Conservation (phyloP, 2,113 vertebrate genomes). For the Zootoca vivipara region DNA sequence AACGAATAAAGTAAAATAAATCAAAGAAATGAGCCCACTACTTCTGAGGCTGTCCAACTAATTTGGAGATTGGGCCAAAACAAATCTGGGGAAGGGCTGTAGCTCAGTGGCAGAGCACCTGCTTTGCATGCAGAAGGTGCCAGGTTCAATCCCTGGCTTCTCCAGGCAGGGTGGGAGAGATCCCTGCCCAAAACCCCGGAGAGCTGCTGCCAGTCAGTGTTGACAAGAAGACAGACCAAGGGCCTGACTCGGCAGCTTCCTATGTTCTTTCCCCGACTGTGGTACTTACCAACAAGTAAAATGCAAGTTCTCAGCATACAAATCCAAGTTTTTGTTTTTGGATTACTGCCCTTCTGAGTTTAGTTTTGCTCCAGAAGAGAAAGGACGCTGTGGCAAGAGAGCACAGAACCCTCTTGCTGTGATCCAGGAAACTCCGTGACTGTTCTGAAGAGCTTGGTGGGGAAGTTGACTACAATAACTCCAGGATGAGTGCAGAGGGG, state of each 20-base stretch:
- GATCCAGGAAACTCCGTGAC: not conserved
- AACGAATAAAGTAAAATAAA: too few relatives aligned
- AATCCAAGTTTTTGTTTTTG: not conserved
- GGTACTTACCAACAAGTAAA: conserved; percentile 9
- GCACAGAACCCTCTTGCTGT: not conserved
- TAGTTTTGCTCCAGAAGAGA: not conserved
- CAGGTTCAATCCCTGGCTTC: too few relatives aligned
- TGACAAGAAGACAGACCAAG: too few relatives aligned
- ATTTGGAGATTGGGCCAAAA: not conserved
- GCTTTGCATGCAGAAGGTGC: too few relatives aligned
- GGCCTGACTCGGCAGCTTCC: too few relatives aligned
- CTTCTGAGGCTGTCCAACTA: not conserved
- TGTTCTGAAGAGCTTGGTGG: not conserved
- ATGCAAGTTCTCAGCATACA: not conserved
- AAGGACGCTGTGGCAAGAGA: not conserved
- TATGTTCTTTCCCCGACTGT: too few relatives aligned
- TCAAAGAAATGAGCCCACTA: not conserved
- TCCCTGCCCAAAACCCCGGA: too few relatives aligned
- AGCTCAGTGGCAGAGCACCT: too few relatives aligned
- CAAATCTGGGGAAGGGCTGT: too few relatives aligned
- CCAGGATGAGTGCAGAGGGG: not conserved
- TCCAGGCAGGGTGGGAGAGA: too few relatives aligned
- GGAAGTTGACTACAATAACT: not conserved
- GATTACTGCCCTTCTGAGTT: not conserved
- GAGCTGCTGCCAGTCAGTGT: too few relatives aligned